phyloP scores from a whole-genome alignment of 1,140 invertebrate species.

The Wiebesia pumilae region DNA sequence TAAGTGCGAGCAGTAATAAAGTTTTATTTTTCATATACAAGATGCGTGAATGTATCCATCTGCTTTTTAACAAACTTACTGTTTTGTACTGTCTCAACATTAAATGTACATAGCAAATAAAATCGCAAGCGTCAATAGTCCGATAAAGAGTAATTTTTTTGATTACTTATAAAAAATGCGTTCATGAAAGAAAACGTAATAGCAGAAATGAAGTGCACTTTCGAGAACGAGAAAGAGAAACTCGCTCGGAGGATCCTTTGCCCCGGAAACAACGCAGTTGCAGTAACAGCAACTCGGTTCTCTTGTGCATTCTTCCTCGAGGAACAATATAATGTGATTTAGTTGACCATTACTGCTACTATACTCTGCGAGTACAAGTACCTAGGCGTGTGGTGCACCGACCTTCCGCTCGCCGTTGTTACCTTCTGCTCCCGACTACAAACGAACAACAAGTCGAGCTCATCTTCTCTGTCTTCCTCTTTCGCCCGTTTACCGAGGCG shows the following conservation, averaged over 20 bases:
- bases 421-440: background rate
- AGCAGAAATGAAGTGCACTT: background rate
- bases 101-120: too few relatives aligned
- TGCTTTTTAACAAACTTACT: too few relatives aligned
- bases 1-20: too few relatives aligned
- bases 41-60: too few relatives aligned
- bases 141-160: background rate
- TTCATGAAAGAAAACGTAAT: background rate
- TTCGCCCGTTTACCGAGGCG: background rate
- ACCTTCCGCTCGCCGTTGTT: constrained; percentile 39
- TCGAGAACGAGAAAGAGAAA: background rate
- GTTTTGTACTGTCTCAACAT: too few relatives aligned
- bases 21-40: too few relatives aligned
- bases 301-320: constrained; percentile 54
- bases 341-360: constrained; percentile 68
- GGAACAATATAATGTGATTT: constrained; percentile 71
- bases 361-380: constrained; percentile 62
- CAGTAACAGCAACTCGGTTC: background rate
- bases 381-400: constrained; percentile 59
- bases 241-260: constrained; percentile 30
- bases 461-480: constrained; percentile 33
- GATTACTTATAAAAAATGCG: background rate
- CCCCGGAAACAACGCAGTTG: constrained; percentile 13
- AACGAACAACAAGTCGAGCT: constrained; percentile 40
- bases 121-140: too few relatives aligned